Evolutionary conservation across 2,888 invertebrate species (phyloP).

Genomic region (Pristionchus maxplancki): DNA sequence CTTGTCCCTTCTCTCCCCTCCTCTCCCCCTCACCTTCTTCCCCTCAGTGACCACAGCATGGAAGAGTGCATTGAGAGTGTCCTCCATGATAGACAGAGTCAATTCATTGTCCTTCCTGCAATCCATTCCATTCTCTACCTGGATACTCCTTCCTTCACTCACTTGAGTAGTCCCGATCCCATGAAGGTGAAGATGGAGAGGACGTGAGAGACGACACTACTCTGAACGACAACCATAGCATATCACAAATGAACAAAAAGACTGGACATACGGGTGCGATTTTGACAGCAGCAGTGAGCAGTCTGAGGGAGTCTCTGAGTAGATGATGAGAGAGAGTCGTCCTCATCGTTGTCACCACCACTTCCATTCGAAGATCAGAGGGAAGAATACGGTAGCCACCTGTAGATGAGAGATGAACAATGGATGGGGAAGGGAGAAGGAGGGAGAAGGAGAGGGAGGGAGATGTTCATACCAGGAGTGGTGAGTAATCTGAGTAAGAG

Average conservation of each 20-base stretch:
- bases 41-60: slow-evolving; percentile 61
- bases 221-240: slow-evolving; percentile 62
- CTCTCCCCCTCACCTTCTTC: neutral
- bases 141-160: too few species aligned
- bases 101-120: slow-evolving; percentile 72
- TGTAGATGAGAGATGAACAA: neutral
- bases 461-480: neutral
- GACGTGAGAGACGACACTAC: slow-evolving; percentile 90
- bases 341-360: slow-evolving; percentile 90
- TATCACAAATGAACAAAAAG: neutral
- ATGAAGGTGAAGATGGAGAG: slow-evolving; percentile 98
- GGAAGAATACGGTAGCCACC: slow-evolving; percentile 58
- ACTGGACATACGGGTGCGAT: slow-evolving; percentile 83
- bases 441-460: too few species aligned
- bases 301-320: slow-evolving; percentile 91
- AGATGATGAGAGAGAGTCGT: slow-evolving; percentile 94
- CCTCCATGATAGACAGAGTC: slow-evolving; percentile 71
- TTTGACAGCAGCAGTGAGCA: slow-evolving; percentile 87
- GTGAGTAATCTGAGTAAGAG: slow-evolving; percentile 38
- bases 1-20: neutral
- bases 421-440: neutral
- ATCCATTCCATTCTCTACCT: neutral
- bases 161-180: slow-evolving; percentile 88
- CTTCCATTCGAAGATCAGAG: slow-evolving; percentile 82
- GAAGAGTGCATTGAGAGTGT: slow-evolving; percentile 71